Evolutionary conservation across 2,888 invertebrate species (phyloP).

Genomic region (Apodemia mormo): DNA sequence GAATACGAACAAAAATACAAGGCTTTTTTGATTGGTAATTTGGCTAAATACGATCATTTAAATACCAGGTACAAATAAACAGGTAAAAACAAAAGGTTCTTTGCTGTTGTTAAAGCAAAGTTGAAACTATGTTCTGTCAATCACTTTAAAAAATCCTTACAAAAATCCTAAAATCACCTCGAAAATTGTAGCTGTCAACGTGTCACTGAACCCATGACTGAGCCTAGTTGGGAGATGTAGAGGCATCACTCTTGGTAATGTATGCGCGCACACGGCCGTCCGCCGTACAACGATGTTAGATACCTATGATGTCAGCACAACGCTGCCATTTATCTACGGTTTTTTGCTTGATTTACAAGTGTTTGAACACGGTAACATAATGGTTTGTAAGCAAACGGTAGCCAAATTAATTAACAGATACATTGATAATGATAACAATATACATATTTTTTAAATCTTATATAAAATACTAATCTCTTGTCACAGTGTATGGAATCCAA

Average conservation of each 20-base stretch:
- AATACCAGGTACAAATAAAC: too few relatives aligned
- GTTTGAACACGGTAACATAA: background rate
- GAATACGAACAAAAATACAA: too few relatives aligned
- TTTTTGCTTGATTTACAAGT: background rate
- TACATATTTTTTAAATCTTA: too few relatives aligned
- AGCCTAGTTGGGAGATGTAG: background rate
- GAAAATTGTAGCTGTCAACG: background rate
- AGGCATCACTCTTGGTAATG: slow-evolving; percentile 22
- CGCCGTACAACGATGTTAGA: slow-evolving; percentile 9
- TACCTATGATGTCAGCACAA: slow-evolving; percentile 3
- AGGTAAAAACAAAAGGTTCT: too few relatives aligned
- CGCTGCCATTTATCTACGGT: background rate
- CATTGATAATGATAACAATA: background rate
- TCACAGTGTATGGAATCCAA: too few relatives aligned
- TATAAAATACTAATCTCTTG: too few relatives aligned
- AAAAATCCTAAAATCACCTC: slow-evolving; percentile 2
- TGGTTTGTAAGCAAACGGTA: too few relatives aligned
- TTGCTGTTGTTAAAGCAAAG: too few relatives aligned
- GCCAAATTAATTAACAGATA: too few relatives aligned
- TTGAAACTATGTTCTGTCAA: too few relatives aligned
- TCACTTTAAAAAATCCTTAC: background rate
- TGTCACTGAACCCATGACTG: background rate
- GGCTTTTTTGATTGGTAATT: too few relatives aligned
- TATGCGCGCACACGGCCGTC: slow-evolving; percentile 24
- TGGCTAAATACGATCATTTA: too few relatives aligned